Evolutionary conservation across 2,113 vertebrate species (phyloP).

Genomic region (Aythya baeri): DNA sequence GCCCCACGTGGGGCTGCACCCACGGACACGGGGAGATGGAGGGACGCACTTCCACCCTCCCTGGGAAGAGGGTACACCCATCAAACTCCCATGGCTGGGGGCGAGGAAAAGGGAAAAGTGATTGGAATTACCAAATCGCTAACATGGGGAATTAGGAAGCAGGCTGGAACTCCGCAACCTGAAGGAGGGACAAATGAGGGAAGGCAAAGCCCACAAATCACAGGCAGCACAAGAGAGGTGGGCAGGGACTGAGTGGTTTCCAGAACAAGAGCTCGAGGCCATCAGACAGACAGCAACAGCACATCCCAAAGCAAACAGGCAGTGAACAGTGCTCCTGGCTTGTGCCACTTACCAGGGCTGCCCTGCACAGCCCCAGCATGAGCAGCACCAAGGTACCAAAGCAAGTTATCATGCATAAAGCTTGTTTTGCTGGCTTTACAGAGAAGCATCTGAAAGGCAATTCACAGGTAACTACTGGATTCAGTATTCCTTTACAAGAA

Average conservation of each 20-base stretch:
- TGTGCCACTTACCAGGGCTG: fast-evolving
- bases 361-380: background rate
- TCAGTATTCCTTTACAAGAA: background rate
- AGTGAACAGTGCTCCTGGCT: fast-evolving
- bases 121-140: fast-evolving
- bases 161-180: background rate
- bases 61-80: background rate
- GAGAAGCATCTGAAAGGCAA: background rate
- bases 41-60: background rate
- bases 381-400: background rate
- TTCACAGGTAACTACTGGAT: fast-evolving
- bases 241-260: fast-evolving
- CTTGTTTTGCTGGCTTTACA: background rate
- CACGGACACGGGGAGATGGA: fast-evolving
- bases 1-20: background rate
- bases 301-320: background rate
- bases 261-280: background rate
- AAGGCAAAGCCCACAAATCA: background rate
- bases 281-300: fast-evolving
- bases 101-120: background rate
- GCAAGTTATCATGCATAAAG: fast-evolving
- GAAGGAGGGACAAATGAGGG: background rate
- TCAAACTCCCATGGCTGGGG: fast-evolving
- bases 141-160: fast-evolving
- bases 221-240: background rate